Conservation (phyloP, 2,888 invertebrate genomes). For the Trilocha varians region DNA sequence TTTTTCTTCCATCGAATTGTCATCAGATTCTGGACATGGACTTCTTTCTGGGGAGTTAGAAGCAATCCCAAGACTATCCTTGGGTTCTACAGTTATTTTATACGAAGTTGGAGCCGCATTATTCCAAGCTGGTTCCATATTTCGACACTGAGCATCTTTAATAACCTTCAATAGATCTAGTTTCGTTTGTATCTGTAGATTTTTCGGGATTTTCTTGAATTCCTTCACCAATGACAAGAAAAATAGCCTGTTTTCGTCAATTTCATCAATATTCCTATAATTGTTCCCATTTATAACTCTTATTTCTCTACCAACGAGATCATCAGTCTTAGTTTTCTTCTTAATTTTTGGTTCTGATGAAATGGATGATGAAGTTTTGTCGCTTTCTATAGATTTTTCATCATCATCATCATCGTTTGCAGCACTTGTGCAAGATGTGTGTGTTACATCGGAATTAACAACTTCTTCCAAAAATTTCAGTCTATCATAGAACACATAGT, state of each 20-base stretch:
- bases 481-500: conserved; percentile 13
- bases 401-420: neutral
- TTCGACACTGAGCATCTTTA: conserved; percentile 11
- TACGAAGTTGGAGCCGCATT: too few species aligned
- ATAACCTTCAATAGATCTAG: conserved; percentile 13
- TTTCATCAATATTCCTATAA: conserved; percentile 11
- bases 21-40: too few species aligned
- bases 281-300: too few species aligned
- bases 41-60: too few species aligned
- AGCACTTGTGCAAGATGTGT: conserved; percentile 2
- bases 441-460: too few species aligned
- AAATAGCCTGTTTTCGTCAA: conserved; percentile 16
- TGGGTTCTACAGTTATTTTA: too few species aligned
- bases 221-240: conserved; percentile 18
- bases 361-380: too few species aligned
- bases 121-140: too few species aligned
- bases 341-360: too few species aligned
- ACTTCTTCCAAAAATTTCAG: conserved; percentile 14
- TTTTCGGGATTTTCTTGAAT: conserved; percentile 15
- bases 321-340: too few species aligned
- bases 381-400: conserved; percentile 1
- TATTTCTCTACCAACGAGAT: conserved; percentile 6
- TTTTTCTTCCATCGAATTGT: too few species aligned
- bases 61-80: too few species aligned
- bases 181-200: conserved; percentile 13